Base-by-base conservation (phyloP, 2,113 vertebrate species). In the Rhinopomastus cyanomelas region DNA sequence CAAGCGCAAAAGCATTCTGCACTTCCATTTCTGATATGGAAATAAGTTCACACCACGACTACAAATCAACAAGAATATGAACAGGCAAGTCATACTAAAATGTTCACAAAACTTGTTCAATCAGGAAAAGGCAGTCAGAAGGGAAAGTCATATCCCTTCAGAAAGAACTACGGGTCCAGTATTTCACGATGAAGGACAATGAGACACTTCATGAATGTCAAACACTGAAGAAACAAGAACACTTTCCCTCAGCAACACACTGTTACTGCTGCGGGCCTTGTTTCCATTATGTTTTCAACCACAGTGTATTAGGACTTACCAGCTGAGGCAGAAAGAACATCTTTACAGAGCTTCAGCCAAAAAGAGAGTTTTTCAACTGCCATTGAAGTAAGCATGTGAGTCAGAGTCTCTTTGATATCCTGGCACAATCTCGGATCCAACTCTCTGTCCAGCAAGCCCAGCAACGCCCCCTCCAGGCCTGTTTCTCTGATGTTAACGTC, bases 321-420 rank as follows among this genome's bases (percentile, higher is more conserved):
- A 67, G 98, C 97, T 60, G 98, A 98, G 8, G 99, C 97, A 69
- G 98, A 98, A 90, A 99, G 98, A 74, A 99, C 98, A 80, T 99
- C 98, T 94, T 98, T 99, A 97, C 98, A 99, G 84, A 99, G 98
- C 62, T 98, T 98, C 53, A 99, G 95, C 99, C 99, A 99, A 91
- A 98, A 98, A 23, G 98, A 98, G 85, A 99, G 98, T n/a, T 97
- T 98, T 59, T 96, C 97, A 30, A 97, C 97, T 23, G 98, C 98
- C 93, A 98, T 98, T 51, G 98, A 98, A 27, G 96, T 96, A 83
- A 99, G 98, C 98, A 99, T 99, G 88, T 99, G 98, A 83, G 96
- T 97, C 82, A 99, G 96, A 27, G 98, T 99, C 88, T 99, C 98
- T 97, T 94, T 97, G 94, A 99, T 98, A 96, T 99, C 98, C 81